These are phyloP conservation scores for Euproctis similis DNA, from an alignment of 2,888 invertebrate genomes.

Conservation along the genomic window DNA sequence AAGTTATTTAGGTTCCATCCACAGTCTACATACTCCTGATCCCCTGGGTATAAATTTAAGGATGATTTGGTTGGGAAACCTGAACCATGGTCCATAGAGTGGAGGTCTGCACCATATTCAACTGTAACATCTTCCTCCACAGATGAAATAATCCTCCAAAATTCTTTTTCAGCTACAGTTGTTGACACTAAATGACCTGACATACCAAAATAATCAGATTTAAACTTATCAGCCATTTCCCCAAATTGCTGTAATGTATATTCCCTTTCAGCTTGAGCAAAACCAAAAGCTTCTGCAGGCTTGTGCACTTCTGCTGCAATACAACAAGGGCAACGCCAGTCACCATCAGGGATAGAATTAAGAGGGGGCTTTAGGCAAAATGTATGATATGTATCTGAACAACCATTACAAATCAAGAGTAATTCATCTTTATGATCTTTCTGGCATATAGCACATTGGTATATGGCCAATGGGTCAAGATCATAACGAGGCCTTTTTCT, in stretches of 20 bases:
- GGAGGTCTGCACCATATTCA: conserved; percentile 87
- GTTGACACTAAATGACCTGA: conserved; percentile 79
- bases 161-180: conserved; percentile 81
- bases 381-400: conserved; percentile 84
- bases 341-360: conserved; percentile 80
- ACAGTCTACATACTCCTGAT: conserved; percentile 79
- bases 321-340: conserved; percentile 84
- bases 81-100: conserved; percentile 84
- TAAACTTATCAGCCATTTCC: conserved; percentile 87
- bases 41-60: conserved; percentile 75
- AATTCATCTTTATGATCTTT: conserved; percentile 80
- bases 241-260: conserved; percentile 84
- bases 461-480: conserved; percentile 76
- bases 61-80: conserved; percentile 83
- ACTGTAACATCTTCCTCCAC: conserved; percentile 84
- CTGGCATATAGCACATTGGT: conserved; percentile 79
- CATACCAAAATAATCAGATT: conserved; percentile 83
- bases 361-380: conserved; percentile 83
- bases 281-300: conserved; percentile 83
- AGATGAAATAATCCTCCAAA: conserved; percentile 84
- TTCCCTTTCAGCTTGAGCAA: conserved; percentile 82
- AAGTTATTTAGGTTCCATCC: conserved; percentile 88
- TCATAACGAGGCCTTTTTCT: conserved; percentile 69
- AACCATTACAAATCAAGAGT: conserved; percentile 82
- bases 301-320: conserved; percentile 79